Conservation (phyloP, 2,797 vertebrate genomes). For the Lemur catta region DNA sequence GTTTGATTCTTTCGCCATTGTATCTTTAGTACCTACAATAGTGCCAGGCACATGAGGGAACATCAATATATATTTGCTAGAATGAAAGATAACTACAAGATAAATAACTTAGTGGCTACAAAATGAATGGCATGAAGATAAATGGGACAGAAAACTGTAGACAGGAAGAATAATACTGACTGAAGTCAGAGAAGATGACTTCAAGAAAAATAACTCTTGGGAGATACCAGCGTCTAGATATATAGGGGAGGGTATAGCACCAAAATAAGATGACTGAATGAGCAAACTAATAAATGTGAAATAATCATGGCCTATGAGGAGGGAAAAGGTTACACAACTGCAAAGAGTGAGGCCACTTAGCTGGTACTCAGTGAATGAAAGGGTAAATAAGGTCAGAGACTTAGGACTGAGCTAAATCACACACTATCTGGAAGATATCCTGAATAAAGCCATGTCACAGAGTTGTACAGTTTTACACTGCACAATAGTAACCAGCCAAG, state of each 20-base stretch:
- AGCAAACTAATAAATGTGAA: background rate
- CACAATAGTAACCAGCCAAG: background rate
- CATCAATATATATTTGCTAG: background rate
- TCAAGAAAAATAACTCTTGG: background rate
- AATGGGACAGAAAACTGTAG: background rate
- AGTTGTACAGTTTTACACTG: background rate
- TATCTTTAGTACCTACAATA: background rate
- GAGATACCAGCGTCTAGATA: background rate
- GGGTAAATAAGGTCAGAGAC: background rate
- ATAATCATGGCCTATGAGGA: background rate
- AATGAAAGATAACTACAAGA: background rate
- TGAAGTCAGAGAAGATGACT: background rate
- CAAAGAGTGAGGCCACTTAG: background rate
- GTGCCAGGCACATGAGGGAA: background rate
- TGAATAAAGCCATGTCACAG: background rate
- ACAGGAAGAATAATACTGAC: background rate
- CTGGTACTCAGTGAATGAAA: background rate
- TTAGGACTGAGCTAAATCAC: background rate
- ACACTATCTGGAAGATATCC: background rate
- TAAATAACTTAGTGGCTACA: background rate
- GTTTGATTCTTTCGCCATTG: background rate
- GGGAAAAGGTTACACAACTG: background rate
- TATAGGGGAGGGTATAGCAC: background rate
- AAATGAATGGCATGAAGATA: background rate
- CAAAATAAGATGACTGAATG: background rate